These are phyloP conservation scores for Sarcophaga variegata DNA, from an alignment of 2,888 invertebrate genomes.

Conservation along the genomic window DNA sequence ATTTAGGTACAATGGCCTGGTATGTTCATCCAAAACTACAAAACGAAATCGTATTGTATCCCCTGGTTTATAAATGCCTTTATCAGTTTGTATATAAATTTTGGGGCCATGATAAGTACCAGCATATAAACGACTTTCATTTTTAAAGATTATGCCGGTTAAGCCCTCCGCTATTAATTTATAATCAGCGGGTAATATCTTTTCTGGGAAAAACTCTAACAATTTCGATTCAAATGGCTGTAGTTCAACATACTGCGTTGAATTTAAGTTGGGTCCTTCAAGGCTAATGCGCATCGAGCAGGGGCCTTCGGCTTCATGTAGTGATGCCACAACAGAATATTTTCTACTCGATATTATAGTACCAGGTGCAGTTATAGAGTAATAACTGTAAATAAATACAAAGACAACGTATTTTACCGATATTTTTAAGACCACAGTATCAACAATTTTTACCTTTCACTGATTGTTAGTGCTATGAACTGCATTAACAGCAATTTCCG, in stretches of 20 bases:
- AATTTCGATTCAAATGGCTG: conserved; percentile 78
- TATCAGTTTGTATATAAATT: conserved; percentile 85
- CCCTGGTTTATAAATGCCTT: conserved; percentile 89
- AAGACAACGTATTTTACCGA: too few relatives aligned
- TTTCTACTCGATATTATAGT: too few relatives aligned
- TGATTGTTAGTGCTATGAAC: background rate
- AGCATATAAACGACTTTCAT: conserved; percentile 80
- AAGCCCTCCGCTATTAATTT: too few relatives aligned
- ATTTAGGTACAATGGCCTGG: conserved; percentile 84
- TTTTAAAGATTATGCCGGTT: too few relatives aligned
- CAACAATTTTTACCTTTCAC: background rate
- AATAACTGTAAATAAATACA: too few relatives aligned
- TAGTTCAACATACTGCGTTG: background rate
- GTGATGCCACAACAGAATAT: too few relatives aligned
- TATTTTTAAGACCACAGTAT: background rate
- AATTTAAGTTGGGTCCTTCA: too few relatives aligned
- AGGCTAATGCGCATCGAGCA: background rate
- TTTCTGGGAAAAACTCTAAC: too few relatives aligned
- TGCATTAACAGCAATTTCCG: background rate
- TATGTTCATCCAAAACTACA: conserved; percentile 87
- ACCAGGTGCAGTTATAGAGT: too few relatives aligned
- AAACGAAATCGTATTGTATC: conserved; percentile 89
- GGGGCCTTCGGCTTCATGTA: too few relatives aligned
- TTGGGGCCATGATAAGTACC: conserved; percentile 88
- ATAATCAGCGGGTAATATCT: too few relatives aligned